Evolutionary conservation across 1,140 invertebrate genomes (phyloP).

Genomic region (Drosophila littoralis): DNA sequence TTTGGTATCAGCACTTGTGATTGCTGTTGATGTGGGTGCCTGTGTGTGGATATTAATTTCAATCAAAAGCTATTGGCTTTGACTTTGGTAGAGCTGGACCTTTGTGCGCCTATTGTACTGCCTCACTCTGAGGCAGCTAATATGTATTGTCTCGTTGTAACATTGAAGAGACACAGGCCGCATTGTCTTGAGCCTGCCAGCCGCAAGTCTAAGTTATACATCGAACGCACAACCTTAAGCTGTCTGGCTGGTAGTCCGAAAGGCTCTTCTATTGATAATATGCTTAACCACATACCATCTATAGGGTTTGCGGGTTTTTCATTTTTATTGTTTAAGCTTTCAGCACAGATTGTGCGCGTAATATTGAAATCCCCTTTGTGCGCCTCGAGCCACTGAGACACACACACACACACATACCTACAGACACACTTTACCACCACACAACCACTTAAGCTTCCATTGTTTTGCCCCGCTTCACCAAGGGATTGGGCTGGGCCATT

Average conservation of each 20-base stretch:
- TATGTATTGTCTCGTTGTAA: conserved; percentile 65
- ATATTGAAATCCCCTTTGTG: conserved; percentile 79
- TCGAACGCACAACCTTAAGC: not conserved
- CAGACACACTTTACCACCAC: conserved; percentile 2
- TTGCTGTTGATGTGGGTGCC: conserved; percentile 58
- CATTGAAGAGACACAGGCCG: conserved; percentile 50
- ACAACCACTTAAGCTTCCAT: conserved; percentile 28
- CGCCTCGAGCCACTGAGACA: conserved; percentile 34
- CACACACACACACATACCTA: conserved; percentile 2
- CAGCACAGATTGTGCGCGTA: conserved; percentile 75
- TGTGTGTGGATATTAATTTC: conserved; percentile 68
- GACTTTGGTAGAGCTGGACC: conserved; percentile 1
- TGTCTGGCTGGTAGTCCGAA: not conserved
- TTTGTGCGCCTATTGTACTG: conserved; percentile 24
- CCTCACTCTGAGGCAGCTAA: conserved; percentile 47
- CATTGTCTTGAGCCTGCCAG: conserved; percentile 54
- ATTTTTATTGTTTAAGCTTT: conserved; percentile 81
- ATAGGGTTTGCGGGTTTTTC: conserved; percentile 63
- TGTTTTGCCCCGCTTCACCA: conserved; percentile 34
- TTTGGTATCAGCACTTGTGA: conserved; percentile 37
- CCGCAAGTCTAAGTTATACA: conserved; percentile 40
- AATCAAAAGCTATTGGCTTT: conserved; percentile 50
- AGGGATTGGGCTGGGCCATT: conserved; percentile 20
- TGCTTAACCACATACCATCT: conserved; percentile 53
- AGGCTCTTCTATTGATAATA: conserved; percentile 53